Percentiles rank a stretch among this genome's conserved stretches.
Conservation (phyloP, 2,113 vertebrate species). For the Copsychus sechellarum region DNA sequence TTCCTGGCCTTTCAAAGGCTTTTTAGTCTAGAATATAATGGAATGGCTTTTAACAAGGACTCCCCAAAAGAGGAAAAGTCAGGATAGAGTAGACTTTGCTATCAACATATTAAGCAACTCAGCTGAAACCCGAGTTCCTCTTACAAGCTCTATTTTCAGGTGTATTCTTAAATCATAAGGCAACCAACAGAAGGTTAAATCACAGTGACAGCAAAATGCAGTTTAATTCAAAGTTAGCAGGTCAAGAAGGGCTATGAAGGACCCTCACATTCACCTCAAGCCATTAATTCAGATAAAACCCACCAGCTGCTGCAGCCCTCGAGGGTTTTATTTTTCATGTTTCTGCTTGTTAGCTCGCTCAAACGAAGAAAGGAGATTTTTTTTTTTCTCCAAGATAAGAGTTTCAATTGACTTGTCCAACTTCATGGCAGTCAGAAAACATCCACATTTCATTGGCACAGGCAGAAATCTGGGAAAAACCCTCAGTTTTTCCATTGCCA, state of each 20-base stretch:
- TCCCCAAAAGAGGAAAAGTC: background rate
- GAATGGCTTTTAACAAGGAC: constrained; percentile 18
- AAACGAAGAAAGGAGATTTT: background rate
- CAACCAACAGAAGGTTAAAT: constrained; percentile 30
- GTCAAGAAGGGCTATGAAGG: constrained; percentile 32
- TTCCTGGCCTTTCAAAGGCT: constrained; percentile 33
- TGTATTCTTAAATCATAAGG: constrained; percentile 41
- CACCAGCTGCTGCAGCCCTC: background rate
- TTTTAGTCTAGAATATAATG: constrained; percentile 11
- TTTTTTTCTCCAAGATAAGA: background rate
- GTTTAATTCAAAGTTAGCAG: constrained; percentile 59
- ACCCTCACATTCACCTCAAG: background rate
- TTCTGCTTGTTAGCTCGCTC: constrained; percentile 39
- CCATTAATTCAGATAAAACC: constrained; percentile 35
- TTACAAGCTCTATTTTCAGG: background rate
- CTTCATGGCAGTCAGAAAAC: background rate
- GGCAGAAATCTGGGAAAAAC: background rate
- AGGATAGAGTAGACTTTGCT: background rate
- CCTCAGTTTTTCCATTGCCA: rapidly evolving
- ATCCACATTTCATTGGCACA: rapidly evolving
- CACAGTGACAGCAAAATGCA: constrained; percentile 44
- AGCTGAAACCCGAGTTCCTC: constrained; percentile 1
- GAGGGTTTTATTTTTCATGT: constrained; percentile 31
- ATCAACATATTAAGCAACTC: constrained; percentile 18
- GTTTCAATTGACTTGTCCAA: background rate